Evolutionary conservation across 1,140 invertebrate species (phyloP), one percentile per base, ranked within the genome.

Genomic region (Pseudomyrmex gracilis): DNA sequence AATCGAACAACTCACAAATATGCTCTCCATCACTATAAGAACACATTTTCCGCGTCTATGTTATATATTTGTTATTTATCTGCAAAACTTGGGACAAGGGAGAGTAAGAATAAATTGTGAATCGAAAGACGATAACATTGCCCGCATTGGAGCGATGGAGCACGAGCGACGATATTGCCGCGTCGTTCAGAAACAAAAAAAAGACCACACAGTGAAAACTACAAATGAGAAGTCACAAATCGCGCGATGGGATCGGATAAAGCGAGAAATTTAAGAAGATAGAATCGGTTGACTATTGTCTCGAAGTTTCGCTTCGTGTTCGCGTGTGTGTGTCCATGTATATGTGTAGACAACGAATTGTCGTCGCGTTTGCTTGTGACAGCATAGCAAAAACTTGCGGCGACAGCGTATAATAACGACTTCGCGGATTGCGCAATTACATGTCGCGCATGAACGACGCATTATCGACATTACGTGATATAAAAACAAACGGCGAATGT

Each of bases 181-280:
- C 24, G 43, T 66, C 43, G 57, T 13, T 24, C 43, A 47, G 15
- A 22, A 15, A 55, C 66, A 77, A 66, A 49, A 53, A 55, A 77
- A 77, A 66, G 49, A 53, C 45, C 55, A 20, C 17, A 15, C 24
- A 15, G 13, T 34, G 20, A 15, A 20, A 51, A 51, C 13, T 12
- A 12, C 34, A 70, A 78, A 78, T 66, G 76, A 80, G 49, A 67
- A 70, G 64, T 57, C 64, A 58, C 63, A 78, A 78, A 70, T 78
- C 49, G 51, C 20, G 15, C 34, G 43, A 47, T 43, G 43, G 53
- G 76, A 70, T 71, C 66, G 20, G 63, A 68, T 68, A 78, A 53
- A 43, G 20, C 13, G 20, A 55, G 10, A 57, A 57, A 57, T 57
- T 47, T 68, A 70, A 78, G 51, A 58, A 70, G 64, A 47, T 78